Evolutionary conservation across 1,140 invertebrate species (phyloP).

Genomic region (Trichomalopsis sarcophagae): DNA sequence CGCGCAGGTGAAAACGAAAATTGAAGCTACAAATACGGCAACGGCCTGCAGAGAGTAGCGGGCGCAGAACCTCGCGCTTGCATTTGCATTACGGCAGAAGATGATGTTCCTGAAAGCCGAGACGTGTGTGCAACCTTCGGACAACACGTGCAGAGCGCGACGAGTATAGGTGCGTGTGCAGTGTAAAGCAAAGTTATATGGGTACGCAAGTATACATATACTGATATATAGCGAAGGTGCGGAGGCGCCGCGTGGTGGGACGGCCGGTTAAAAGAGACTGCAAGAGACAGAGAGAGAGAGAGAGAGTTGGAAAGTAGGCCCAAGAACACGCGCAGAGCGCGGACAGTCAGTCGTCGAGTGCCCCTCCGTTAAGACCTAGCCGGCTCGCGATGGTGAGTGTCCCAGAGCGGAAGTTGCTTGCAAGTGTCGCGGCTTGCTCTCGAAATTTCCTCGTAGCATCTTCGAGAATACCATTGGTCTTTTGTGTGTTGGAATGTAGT

Average conservation of each 20-base stretch:
- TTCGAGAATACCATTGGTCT: neutral
- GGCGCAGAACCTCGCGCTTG: neutral
- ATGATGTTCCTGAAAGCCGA: neutral
- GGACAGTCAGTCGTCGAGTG: constrained; percentile 72
- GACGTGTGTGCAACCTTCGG: neutral
- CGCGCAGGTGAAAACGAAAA: neutral
- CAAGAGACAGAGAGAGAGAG: constrained; percentile 62
- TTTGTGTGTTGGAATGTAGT: neutral
- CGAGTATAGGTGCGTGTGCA: neutral
- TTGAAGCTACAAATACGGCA: neutral
- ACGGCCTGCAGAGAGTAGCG: neutral
- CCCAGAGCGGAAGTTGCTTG: constrained; percentile 2
- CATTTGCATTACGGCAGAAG: neutral
- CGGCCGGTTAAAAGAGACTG: constrained; percentile 56
- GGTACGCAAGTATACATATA: neutral
- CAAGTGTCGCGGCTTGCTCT: neutral
- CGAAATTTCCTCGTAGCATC: neutral
- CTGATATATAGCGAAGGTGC: constrained; percentile 10
- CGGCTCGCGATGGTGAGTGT: constrained; percentile 70
- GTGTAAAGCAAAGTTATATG: neutral
- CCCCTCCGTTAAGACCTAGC: constrained; percentile 65
- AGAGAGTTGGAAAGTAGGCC: constrained; percentile 75
- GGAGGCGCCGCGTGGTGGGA: constrained; percentile 54
- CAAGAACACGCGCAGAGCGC: constrained; percentile 52
- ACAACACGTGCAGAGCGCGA: neutral